These are phyloP conservation scores for Electrophaes corylata DNA, from an alignment of 2,888 invertebrate species.

Conservation along the genomic window DNA sequence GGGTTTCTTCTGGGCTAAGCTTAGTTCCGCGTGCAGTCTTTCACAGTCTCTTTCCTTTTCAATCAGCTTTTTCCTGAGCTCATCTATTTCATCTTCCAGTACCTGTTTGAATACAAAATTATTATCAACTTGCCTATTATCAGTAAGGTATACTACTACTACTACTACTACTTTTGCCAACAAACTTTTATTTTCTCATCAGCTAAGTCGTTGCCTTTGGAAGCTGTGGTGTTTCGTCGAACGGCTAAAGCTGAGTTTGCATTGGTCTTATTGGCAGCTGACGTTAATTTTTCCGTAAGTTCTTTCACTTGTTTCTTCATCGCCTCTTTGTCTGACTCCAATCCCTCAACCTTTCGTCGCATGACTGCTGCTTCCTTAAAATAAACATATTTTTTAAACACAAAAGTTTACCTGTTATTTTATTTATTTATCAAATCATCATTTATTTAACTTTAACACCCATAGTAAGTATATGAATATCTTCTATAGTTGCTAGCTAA, in stretches of 20 bases:
- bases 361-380: conserved; percentile 91
- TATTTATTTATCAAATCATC: too few species aligned
- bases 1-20: conserved; percentile 85
- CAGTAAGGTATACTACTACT: too few species aligned
- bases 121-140: background rate
- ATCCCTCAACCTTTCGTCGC: conserved; percentile 92
- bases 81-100: conserved; percentile 89
- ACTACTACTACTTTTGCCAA: background rate
- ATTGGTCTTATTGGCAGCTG: conserved; percentile 65
- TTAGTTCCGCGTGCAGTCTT: conserved; percentile 88
- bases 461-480: too few species aligned
- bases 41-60: conserved; percentile 94
- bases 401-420: too few species aligned
- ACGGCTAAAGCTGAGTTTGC: conserved; percentile 60
- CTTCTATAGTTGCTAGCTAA: too few species aligned
- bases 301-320: conserved; percentile 90
- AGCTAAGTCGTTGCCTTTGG: conserved; percentile 80
- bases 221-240: conserved; percentile 57
- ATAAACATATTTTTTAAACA: conserved; percentile 15
- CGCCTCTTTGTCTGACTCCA: conserved; percentile 91
- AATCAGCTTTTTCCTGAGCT: conserved; percentile 89
- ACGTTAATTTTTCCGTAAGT: conserved; percentile 88
- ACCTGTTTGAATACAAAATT: conserved; percentile 64
- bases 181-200: conserved; percentile 87
- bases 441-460: too few species aligned